These are phyloP conservation scores for Antechinus flavipes DNA, from an alignment of 2,113 vertebrate species.

Conservation along the genomic window DNA sequence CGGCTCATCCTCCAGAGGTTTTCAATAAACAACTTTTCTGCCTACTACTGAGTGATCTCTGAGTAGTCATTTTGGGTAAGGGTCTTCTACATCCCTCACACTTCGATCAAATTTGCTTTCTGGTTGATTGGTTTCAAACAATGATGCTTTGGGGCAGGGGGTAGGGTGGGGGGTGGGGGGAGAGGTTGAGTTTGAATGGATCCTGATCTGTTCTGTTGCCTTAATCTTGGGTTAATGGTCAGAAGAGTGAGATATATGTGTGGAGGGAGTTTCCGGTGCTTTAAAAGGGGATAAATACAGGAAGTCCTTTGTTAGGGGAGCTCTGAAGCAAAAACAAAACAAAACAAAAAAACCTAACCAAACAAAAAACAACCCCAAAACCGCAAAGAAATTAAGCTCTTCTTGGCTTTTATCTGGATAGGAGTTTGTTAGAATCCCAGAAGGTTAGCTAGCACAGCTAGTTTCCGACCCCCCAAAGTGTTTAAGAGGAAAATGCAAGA, in stretches of 20 bases:
- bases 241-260: background rate
- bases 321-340: background rate
- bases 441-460: background rate
- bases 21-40: too few relatives aligned
- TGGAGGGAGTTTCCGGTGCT: background rate
- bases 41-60: too few relatives aligned
- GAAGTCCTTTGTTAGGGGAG: background rate
- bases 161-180: too few relatives aligned
- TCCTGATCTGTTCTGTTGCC: background rate
- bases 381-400: background rate
- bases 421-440: background rate
- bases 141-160: background rate
- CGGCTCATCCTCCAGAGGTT: too few relatives aligned
- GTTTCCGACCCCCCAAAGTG: background rate
- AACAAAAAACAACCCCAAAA: background rate
- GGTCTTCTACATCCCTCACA: too few relatives aligned
- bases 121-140: background rate
- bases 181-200: background rate
- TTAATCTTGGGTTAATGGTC: background rate
- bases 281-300: background rate
- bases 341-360: background rate
- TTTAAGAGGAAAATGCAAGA: background rate
- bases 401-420: background rate
- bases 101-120: background rate
- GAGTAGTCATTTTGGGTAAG: too few relatives aligned